A percentile compares a stretch with the other conserved stretches of the same genome.
These are phyloP conservation scores for Paragorgia papillata DNA, from an alignment of 92 coral and sea anemone species.

Conservation along the genomic window DNA sequence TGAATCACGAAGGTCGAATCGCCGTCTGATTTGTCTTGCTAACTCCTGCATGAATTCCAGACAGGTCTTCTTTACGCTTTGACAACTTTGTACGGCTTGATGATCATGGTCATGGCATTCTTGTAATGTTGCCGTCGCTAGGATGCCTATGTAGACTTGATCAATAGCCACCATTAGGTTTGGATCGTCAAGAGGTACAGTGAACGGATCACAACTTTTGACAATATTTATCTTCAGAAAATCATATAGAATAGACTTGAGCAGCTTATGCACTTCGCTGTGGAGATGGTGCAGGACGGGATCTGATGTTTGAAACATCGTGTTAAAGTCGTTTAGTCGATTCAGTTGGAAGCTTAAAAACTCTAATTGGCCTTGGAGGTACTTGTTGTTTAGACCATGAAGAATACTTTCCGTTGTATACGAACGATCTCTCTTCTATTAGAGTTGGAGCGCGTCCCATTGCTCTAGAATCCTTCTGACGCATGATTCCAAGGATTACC, in stretches of 20 bases:
- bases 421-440: constrained; percentile 8
- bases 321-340: constrained; percentile 7
- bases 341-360: constrained; percentile 13
- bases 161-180: not conserved
- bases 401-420: constrained; percentile 1
- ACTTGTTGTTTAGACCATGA: constrained; percentile 1
- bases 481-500: constrained; percentile 58
- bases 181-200: not conserved
- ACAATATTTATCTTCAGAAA: not conserved
- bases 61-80: not conserved
- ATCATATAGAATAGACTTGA: not conserved
- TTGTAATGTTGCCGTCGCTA: not conserved
- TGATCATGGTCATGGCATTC: not conserved
- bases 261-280: constrained; percentile 4
- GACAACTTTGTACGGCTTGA: not conserved
- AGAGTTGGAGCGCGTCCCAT: constrained; percentile 54
- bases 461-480: constrained; percentile 39
- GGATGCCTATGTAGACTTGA: constrained; percentile 10
- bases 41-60: not conserved
- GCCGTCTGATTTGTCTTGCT: not conserved
- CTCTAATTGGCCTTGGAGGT: constrained; percentile 2
- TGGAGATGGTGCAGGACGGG: constrained; percentile 5
- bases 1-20: not conserved
- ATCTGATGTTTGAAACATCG: constrained; percentile 19
- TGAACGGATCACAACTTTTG: constrained; percentile 1